phyloP scores from a whole-genome alignment of 2,113 vertebrate species.

The Panthera uncia region DNA sequence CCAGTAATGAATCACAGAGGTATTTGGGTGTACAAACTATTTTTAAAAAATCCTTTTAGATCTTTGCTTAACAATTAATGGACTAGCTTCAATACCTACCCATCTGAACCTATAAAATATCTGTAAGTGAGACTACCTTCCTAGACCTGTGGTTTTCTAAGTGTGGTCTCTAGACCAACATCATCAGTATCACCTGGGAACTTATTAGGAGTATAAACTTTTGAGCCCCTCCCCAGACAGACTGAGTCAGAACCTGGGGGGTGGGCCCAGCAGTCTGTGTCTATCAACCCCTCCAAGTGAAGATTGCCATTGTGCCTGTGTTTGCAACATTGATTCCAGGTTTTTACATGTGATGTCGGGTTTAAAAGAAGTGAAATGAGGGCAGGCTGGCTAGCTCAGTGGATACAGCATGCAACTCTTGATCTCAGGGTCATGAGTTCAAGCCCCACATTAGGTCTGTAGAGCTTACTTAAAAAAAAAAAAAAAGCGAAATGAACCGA shows the following conservation, averaged over 20 bases:
- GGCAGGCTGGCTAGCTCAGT: neutral
- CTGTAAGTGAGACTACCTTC: neutral
- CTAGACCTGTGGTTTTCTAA: neutral
- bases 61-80: neutral
- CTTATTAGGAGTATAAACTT: neutral
- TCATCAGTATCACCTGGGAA: neutral
- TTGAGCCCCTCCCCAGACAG: neutral
- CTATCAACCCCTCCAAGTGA: neutral
- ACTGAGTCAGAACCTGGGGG: neutral
- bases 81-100: neutral
- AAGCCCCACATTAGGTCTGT: neutral
- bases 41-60: neutral
- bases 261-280: neutral
- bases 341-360: fast-evolving
- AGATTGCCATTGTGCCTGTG: neutral
- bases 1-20: neutral
- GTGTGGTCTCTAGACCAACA: neutral
- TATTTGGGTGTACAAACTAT: neutral
- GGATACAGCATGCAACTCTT: neutral
- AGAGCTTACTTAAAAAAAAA: neutral
- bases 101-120: neutral
- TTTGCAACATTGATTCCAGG: neutral
- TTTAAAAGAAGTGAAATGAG: neutral
- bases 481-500: neutral
- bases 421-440: neutral